phyloP scores from a whole-genome alignment of 2,113 vertebrate species.

The Recurvirostra avosetta region DNA sequence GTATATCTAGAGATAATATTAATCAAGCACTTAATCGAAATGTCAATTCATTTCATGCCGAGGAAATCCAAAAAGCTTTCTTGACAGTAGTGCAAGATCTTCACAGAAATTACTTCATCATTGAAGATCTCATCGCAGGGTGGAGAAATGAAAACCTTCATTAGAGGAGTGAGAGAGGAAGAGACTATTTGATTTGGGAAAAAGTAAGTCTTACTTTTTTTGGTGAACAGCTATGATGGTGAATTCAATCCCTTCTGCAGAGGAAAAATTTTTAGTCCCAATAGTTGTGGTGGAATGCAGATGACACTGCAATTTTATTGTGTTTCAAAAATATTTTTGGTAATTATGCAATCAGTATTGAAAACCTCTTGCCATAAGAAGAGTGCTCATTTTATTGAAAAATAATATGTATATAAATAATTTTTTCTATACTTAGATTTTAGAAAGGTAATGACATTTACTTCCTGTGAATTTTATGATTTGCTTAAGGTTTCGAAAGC shows the following conservation, averaged over 20 bases:
- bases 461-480: background rate
- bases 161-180: background rate
- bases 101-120: no score
- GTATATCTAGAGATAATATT: no score
- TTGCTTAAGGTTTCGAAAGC: background rate
- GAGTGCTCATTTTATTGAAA: background rate
- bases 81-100: no score
- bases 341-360: no score
- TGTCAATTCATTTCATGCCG: no score
- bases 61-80: no score
- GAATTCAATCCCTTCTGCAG: background rate
- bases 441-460: background rate
- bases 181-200: background rate
- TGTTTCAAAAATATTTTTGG: background rate
- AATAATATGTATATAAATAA: background rate
- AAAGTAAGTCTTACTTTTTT: background rate
- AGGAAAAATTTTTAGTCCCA: background rate
- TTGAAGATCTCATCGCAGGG: no score
- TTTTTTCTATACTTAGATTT: background rate
- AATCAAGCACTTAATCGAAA: no score
- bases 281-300: background rate
- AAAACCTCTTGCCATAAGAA: background rate
- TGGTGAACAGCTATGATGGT: background rate
- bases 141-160: no score
- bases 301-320: background rate